Evolutionary conservation across 2,888 invertebrate species (phyloP), one percentile per base, ranked within the genome.

Genomic region (Eupithecia subumbrata): DNA sequence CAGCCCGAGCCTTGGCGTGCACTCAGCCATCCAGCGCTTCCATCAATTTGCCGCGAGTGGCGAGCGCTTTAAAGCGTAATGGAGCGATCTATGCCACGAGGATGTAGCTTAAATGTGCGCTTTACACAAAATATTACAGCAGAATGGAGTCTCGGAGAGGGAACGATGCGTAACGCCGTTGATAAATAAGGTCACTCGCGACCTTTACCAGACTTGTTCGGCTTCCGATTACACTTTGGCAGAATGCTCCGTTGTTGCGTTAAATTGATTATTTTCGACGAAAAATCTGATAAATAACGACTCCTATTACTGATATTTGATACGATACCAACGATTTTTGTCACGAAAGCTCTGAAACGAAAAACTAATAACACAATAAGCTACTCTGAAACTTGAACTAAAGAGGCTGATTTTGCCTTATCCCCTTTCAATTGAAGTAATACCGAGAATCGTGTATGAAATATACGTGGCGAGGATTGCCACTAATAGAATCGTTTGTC

Each of bases 1-100:
- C 48, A 74, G 18, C 43, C 74, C 67, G 25, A n/a, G 71, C 76
- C 60, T 74, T 30, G 12, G 40, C 25, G 25, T 73, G 75, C 75
- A 60, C 74, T 72, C 66, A 25, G 37, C 75, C 74, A 78, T 68
- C 66, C 76, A 76, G 77, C 76, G 79, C 79, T 77, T 77, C 76
- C 80, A 81, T 79, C 80, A 80, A 78, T 80, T 80, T 80, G 66
- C 73, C 69, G 76, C 71, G 77, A 71, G 81, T 70, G 66, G 76
- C 77, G 75, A 76, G 80, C 74, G 79, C 75, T 77, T 72, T 77
- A 77, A 75, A 77, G 68, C 77, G 70, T 75, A 77, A 77, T 77
- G 77, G 77, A 77, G 77, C 77, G 77, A 71, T 72, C 70, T 66
- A 74, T 74, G 74, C 74, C 74, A 68, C 70, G 37, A 70, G 66